Evolutionary conservation across 2,113 vertebrate genomes (phyloP), one percentile per base, ranked within the genome.

Genomic region (Oxyruncus cristatus): DNA sequence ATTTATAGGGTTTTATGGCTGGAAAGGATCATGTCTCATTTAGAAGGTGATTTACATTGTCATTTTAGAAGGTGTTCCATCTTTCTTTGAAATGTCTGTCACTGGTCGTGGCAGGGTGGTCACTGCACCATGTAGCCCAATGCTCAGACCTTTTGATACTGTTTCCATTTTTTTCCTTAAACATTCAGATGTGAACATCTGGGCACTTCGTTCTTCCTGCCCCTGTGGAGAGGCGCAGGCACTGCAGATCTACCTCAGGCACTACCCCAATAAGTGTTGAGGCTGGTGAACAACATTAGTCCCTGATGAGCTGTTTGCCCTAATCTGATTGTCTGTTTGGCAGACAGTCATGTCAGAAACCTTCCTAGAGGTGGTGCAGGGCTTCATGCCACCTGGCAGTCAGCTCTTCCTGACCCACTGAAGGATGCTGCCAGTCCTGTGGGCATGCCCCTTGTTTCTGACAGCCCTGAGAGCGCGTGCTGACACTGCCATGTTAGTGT

Each of bases 401-500:
- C 56, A 65, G 49, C 47, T 73, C 28, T 72, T 70, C n/a, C 56
- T 44, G n/a, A 65, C 66, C 86, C 28, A 7, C 10, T 1, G 1
- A 67, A 61, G 72, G 65, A 32, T 50, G 62, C 65, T 67, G 52
- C 30, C 39, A 19, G 20, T 77, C n/a, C 70, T 44, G 55, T 41
- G 65, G 68, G 19, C 50, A 75, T 10, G 3, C 14, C 22, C 8
- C 14, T 23, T 2, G 0, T 71, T 63, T 55, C 33, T 65, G 55
- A 6, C 59, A 74, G 56, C 39, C 50, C 33, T 0, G 0, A 28
- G 30, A 42, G n/a, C 39, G 30, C 18, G 5, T 11, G 56, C 46
- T 49, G 49, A 24, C 0, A 0, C 24, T 28, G 27, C 67, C 70
- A 61, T 1, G 0, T 55, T 74, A 46, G 59, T 41, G 16, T 6